phyloP scores from a whole-genome alignment of 2,797 vertebrate genomes.

The Arctocebus calabarensis region DNA sequence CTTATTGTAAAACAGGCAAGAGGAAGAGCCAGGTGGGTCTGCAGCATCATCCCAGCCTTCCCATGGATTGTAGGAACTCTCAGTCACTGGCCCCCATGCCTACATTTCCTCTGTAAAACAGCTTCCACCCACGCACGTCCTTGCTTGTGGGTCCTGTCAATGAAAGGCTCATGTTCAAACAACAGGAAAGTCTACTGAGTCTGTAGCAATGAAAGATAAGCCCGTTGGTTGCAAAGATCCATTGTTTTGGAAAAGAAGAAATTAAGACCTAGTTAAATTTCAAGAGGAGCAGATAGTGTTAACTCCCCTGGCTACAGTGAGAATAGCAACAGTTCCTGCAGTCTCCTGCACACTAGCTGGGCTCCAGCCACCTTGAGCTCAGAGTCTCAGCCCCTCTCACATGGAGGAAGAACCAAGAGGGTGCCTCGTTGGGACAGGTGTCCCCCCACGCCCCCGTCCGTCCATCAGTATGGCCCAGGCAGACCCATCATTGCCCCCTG shows the following conservation, averaged over 20 bases:
- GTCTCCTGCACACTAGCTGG: fast-evolving
- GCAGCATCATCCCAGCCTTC: fast-evolving
- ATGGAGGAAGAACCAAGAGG: fast-evolving
- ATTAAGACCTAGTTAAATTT: fast-evolving
- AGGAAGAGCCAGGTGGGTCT: background rate
- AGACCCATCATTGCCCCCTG: fast-evolving
- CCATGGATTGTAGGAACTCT: fast-evolving
- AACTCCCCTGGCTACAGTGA: fast-evolving
- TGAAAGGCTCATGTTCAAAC: fast-evolving
- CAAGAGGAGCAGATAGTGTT: background rate
- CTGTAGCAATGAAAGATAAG: fast-evolving
- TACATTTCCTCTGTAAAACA: too few relatives aligned
- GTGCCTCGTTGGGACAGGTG: fast-evolving
- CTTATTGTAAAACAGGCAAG: background rate
- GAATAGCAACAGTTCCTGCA: fast-evolving
- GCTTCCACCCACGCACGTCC: fast-evolving
- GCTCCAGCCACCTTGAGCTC: fast-evolving
- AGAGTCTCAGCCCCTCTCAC: fast-evolving
- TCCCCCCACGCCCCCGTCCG: too few relatives aligned
- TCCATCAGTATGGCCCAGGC: fast-evolving
- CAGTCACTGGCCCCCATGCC: background rate
- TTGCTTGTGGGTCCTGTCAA: fast-evolving
- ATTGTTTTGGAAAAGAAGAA: background rate
- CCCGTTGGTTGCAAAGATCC: background rate
- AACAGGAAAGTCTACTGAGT: fast-evolving